These are phyloP conservation scores for Sander lucioperca DNA, from an alignment of 2,113 vertebrate species.

Conservation along the genomic window DNA sequence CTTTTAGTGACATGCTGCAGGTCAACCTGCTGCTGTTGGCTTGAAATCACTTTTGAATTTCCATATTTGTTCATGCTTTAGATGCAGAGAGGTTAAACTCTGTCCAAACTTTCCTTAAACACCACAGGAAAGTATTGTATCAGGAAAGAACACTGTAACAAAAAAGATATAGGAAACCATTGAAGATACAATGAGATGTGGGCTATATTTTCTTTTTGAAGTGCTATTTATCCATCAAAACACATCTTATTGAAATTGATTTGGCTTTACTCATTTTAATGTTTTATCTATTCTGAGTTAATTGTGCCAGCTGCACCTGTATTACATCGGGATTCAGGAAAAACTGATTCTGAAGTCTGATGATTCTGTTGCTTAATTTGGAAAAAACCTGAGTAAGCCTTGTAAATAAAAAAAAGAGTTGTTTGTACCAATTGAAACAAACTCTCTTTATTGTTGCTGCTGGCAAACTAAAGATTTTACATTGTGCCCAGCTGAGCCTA, in stretches of 20 bases:
- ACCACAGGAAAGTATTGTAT: neutral
- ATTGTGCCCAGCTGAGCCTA: slow-evolving; percentile 1
- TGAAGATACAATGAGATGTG: neutral
- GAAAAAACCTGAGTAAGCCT: neutral
- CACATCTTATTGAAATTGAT: neutral
- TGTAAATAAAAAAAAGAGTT: neutral
- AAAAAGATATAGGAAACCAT: neutral
- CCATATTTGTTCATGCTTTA: slow-evolving; percentile 8
- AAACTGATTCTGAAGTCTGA: slow-evolving; percentile 1
- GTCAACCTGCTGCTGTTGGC: neutral
- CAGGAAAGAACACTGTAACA: neutral
- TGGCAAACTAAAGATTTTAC: slow-evolving; percentile 8
- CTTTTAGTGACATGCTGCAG: slow-evolving; percentile 25
- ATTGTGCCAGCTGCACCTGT: slow-evolving; percentile 16
- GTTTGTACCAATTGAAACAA: slow-evolving; percentile 17
- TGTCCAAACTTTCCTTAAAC: slow-evolving; percentile 7
- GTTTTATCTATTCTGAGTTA: neutral
- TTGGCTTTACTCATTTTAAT: neutral
- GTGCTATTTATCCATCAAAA: neutral
- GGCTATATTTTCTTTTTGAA: neutral
- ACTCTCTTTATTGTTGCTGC: neutral
- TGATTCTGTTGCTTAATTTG: slow-evolving; percentile 16
- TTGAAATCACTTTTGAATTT: slow-evolving; percentile 24
- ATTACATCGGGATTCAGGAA: neutral
- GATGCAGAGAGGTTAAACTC: neutral